phyloP scores from a whole-genome alignment of 2,113 vertebrate genomes.

The Mohoua ochrocephala region DNA sequence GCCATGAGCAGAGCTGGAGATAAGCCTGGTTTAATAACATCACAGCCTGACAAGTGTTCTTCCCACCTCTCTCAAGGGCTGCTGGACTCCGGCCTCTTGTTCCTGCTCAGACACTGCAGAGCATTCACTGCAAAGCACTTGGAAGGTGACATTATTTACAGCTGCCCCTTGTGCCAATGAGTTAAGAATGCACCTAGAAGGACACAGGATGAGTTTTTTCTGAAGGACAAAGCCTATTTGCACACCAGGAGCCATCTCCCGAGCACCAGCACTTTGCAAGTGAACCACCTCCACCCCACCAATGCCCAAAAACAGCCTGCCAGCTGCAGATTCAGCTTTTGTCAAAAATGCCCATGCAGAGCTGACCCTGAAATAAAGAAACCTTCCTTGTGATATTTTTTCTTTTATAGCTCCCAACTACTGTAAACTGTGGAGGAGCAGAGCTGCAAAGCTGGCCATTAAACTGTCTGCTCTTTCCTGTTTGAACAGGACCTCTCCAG shows the following conservation, averaged over 20 bases:
- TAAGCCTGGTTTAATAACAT: not conserved
- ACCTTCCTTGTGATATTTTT: conserved; percentile 44
- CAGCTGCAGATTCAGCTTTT: not conserved
- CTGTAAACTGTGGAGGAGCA: conserved; percentile 69
- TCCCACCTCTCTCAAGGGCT: not conserved
- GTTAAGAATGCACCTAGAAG: not conserved
- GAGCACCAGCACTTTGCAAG: not conserved
- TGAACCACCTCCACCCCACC: not conserved
- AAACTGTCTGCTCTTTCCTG: conserved; percentile 81
- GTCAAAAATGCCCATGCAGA: conserved; percentile 25
- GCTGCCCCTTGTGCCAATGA: not conserved
- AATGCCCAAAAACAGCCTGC: not conserved
- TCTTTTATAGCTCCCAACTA: conserved; percentile 61
- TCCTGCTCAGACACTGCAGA: not conserved
- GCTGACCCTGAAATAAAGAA: conserved; percentile 59
- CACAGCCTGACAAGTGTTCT: not conserved
- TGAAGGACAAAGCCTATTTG: not conserved
- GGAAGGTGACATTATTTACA: not conserved
- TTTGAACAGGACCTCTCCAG: conserved; percentile 78
- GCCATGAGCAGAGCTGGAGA: not conserved
- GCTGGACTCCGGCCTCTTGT: not conserved
- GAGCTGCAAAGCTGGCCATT: conserved; percentile 77
- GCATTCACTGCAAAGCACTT: not conserved
- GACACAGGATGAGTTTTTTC: not conserved
- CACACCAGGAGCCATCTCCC: not conserved